A percentile compares a stretch with the other conserved stretches of the same genome.
Conservation (phyloP, 1,140 invertebrate genomes). For the Scaptomyza montana region DNA sequence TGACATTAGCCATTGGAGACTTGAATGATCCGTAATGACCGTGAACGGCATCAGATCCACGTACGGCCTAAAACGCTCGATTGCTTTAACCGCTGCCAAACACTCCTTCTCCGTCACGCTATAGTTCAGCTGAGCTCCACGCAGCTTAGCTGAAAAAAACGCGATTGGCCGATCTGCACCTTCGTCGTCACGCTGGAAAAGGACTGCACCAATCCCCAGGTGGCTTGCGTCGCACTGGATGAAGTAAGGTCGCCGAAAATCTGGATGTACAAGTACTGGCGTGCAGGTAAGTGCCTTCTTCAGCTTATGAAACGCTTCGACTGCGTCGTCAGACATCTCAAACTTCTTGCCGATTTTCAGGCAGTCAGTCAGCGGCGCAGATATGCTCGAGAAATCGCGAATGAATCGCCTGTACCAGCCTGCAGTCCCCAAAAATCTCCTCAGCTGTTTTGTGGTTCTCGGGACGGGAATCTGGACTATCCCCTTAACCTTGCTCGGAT, state of each 20-base stretch:
- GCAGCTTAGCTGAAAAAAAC: constrained; percentile 66
- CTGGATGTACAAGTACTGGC: constrained; percentile 36
- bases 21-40: constrained; percentile 15
- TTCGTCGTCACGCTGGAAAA: constrained; percentile 60
- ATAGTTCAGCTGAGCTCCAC: not conserved
- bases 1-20: constrained; percentile 36
- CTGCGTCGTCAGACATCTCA: constrained; percentile 18
- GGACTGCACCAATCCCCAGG: constrained; percentile 44
- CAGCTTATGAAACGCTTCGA: constrained; percentile 6
- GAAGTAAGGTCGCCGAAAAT: constrained; percentile 37
- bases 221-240: constrained; percentile 51
- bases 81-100: not conserved
- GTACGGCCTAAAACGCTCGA: not conserved
- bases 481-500: not conserved
- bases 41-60: constrained; percentile 14
- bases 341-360: constrained; percentile 17
- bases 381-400: constrained; percentile 63
- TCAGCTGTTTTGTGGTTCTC: constrained; percentile 1
- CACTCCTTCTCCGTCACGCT: not conserved
- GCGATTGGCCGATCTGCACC: constrained; percentile 41
- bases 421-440: constrained; percentile 56
- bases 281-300: constrained; percentile 24
- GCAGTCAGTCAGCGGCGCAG: constrained; percentile 43
- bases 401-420: constrained; percentile 79
- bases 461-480: not conserved